Percentiles rank a stretch among this genome's conserved stretches.
These are phyloP conservation scores for Labroides dimidiatus DNA, from an alignment of 2,797 vertebrate species.

Conservation along the genomic window DNA sequence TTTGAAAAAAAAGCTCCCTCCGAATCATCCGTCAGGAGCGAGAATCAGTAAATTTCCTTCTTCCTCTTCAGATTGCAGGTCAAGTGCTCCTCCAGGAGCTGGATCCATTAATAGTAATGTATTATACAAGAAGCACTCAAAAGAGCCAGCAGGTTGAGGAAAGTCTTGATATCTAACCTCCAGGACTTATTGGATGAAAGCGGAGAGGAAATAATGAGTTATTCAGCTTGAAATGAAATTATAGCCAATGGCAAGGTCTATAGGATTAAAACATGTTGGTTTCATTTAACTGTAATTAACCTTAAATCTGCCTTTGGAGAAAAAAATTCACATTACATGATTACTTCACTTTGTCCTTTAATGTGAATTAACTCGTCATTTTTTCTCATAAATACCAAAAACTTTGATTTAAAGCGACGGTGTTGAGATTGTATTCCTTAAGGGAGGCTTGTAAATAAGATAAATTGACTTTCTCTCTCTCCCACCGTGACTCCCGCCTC, in stretches of 20 bases:
- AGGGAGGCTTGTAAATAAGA: slow-evolving; percentile 11
- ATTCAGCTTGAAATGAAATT: slow-evolving; percentile 47
- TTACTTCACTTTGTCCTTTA: slow-evolving; percentile 21
- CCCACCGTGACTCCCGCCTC: neutral
- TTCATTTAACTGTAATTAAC: slow-evolving; percentile 63
- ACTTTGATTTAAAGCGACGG: neutral
- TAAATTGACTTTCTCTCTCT: neutral
- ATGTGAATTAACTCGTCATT: slow-evolving; percentile 14
- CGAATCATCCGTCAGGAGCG: neutral
- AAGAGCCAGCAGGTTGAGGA: slow-evolving; percentile 15
- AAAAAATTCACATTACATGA: slow-evolving; percentile 11
- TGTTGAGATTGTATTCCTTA: neutral
- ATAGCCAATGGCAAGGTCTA: slow-evolving; percentile 56
- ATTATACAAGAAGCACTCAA: slow-evolving; percentile 39
- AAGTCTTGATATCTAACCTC: slow-evolving; percentile 36
- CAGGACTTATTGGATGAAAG: slow-evolving; percentile 22
- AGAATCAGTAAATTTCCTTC: slow-evolving; percentile 12
- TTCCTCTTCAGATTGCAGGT: slow-evolving; percentile 42
- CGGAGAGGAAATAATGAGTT: slow-evolving; percentile 33
- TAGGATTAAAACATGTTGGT: slow-evolving; percentile 30
- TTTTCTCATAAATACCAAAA: slow-evolving; percentile 8
- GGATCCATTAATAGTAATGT: slow-evolving; percentile 55
- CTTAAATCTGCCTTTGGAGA: slow-evolving; percentile 40
- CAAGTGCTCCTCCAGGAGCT: slow-evolving; percentile 46
- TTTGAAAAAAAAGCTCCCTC: neutral